Conservation (phyloP, 2,888 invertebrate species). For the Doris montereyensis region DNA sequence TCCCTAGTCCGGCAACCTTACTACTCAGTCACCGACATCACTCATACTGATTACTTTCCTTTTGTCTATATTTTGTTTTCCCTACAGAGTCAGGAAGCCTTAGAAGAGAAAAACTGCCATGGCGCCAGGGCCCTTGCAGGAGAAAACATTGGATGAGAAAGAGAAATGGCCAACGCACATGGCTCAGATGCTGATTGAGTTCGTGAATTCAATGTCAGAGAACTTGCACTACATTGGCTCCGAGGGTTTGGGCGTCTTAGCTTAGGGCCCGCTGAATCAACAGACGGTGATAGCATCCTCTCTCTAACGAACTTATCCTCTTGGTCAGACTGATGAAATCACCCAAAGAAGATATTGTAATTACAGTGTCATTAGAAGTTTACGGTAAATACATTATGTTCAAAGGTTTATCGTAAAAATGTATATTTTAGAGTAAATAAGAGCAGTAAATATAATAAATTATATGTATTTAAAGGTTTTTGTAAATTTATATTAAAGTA, state of each 20-base stretch:
- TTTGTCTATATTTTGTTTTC: background rate
- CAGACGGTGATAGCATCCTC: constrained; percentile 66
- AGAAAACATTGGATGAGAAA: constrained; percentile 63
- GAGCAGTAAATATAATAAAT: too few species aligned
- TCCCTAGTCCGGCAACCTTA: too few species aligned
- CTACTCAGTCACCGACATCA: too few species aligned
- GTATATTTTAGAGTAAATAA: too few species aligned
- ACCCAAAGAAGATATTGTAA: constrained; percentile 68
- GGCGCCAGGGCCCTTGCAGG: constrained; percentile 71
- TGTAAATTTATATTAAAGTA: too few species aligned
- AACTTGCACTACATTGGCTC: constrained; percentile 70
- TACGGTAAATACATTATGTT: constrained; percentile 45
- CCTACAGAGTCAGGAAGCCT: constrained; percentile 27
- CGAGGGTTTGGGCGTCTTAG: constrained; percentile 69
- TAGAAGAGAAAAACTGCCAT: constrained; percentile 68
- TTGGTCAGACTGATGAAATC: constrained; percentile 65
- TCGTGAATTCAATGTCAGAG: constrained; percentile 67
- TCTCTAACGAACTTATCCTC: constrained; percentile 67
- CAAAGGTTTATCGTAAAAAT: too few species aligned
- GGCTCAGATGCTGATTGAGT: constrained; percentile 69
- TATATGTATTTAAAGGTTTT: too few species aligned
- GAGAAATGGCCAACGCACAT: too few species aligned
- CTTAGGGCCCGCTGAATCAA: constrained; percentile 64
- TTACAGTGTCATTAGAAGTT: constrained; percentile 67
- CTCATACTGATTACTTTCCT: too few species aligned